Conservation (phyloP, 2,113 vertebrate species). For the Cnemophilus loriae region DNA sequence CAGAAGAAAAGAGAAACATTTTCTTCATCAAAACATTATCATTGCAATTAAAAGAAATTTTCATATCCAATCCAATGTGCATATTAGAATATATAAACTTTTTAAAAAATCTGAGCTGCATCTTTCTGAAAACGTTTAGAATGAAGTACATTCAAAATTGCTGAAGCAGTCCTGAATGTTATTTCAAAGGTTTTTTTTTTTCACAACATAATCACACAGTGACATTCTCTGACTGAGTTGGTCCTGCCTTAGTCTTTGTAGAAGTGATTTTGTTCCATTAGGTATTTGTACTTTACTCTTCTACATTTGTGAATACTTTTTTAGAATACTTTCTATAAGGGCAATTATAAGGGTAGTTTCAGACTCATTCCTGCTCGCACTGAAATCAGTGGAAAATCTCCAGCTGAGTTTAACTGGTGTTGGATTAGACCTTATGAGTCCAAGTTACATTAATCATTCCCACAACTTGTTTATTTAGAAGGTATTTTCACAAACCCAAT, state of each 20-base stretch:
- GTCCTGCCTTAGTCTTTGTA: not conserved
- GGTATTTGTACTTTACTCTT: not conserved
- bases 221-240: not conserved
- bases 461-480: not conserved
- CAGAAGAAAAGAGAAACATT: not conserved
- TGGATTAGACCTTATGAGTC: not conserved
- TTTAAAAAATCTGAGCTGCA: not conserved
- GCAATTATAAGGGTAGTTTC: not conserved
- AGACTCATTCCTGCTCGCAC: not conserved
- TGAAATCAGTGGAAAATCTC: not conserved
- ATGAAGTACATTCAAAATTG: not conserved
- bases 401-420: not conserved
- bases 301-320: not conserved
- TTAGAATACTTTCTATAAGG: not conserved
- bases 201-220: not conserved
- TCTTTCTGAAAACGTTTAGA: not conserved
- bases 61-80: not conserved
- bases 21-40: not conserved
- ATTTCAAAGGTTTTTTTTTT: not conserved
- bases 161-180: not conserved
- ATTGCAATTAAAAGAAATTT: not conserved
- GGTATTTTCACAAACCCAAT: not conserved
- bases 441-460: not conserved
- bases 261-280: not conserved
- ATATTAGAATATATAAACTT: not conserved